Evolutionary conservation across 2,113 vertebrate species (phyloP).

Genomic region (Zosterops lateralis): DNA sequence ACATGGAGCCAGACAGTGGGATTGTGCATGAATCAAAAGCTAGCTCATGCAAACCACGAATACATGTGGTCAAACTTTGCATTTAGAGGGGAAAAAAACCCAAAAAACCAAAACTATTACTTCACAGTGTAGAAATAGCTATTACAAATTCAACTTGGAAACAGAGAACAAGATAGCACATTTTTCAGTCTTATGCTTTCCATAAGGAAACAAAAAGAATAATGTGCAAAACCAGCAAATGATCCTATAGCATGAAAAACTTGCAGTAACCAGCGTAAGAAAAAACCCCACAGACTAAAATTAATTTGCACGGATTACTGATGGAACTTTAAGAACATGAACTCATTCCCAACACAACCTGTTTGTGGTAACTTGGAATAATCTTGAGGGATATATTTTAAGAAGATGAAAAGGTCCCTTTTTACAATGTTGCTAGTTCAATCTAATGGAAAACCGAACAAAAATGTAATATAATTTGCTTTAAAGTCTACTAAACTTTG

Average conservation of each 20-base stretch:
- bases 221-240: not conserved
- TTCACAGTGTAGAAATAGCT: not conserved
- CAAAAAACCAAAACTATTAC: not conserved
- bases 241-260: not conserved
- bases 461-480: not conserved
- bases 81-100: not conserved
- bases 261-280: not conserved
- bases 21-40: not conserved
- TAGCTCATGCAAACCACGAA: not conserved
- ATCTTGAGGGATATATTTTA: not conserved
- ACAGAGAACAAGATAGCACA: not conserved
- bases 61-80: not conserved
- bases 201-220: conserved; percentile 33
- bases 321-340: not conserved
- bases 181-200: conserved; percentile 24
- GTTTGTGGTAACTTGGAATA: not conserved
- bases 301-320: conserved; percentile 25
- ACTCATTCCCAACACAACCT: not conserved
- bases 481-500: not conserved
- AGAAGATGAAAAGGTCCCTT: conserved; percentile 1
- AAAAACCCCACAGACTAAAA: not conserved
- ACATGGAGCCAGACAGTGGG: not conserved
- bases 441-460: conserved; percentile 4
- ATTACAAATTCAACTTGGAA: conserved; percentile 30
- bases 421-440: not conserved